A percentile compares a stretch with the other conserved stretches of the same genome.
These are phyloP conservation scores for Nestor notabilis DNA, from an alignment of 2,113 vertebrate species.

Conservation along the genomic window DNA sequence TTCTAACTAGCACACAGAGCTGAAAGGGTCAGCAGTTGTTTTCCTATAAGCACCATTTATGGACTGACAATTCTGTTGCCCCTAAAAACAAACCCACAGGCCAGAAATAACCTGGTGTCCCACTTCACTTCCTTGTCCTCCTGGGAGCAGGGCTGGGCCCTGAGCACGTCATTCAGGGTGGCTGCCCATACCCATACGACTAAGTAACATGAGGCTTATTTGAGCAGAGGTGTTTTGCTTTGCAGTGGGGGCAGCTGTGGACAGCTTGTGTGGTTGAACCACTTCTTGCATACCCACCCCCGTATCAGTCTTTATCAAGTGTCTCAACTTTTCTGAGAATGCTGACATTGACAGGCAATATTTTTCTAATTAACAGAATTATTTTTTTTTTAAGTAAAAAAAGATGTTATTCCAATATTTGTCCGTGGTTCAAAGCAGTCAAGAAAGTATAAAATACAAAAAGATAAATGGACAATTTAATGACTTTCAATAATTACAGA, in stretches of 20 bases:
- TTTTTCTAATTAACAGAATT: not conserved
- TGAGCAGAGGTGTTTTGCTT: not conserved
- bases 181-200: rapidly evolving
- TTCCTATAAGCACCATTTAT: not conserved
- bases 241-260: not conserved
- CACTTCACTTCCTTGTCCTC: not conserved
- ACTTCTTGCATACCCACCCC: not conserved
- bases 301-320: not conserved
- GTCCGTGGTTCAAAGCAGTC: not conserved
- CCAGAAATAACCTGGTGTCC: not conserved
- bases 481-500: not conserved
- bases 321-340: not conserved
- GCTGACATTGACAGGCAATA: not conserved
- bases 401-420: not conserved
- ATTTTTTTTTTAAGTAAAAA: not conserved
- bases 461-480: not conserved
- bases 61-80: not conserved
- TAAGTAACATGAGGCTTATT: rapidly evolving
- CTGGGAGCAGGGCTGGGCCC: not conserved
- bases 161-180: not conserved
- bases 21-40: not conserved
- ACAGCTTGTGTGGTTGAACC: not conserved
- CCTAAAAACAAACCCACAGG: rapidly evolving
- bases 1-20: not conserved
- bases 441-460: not conserved